Conservation (phyloP, 2,113 vertebrate genomes). For the Pionites leucogaster region DNA sequence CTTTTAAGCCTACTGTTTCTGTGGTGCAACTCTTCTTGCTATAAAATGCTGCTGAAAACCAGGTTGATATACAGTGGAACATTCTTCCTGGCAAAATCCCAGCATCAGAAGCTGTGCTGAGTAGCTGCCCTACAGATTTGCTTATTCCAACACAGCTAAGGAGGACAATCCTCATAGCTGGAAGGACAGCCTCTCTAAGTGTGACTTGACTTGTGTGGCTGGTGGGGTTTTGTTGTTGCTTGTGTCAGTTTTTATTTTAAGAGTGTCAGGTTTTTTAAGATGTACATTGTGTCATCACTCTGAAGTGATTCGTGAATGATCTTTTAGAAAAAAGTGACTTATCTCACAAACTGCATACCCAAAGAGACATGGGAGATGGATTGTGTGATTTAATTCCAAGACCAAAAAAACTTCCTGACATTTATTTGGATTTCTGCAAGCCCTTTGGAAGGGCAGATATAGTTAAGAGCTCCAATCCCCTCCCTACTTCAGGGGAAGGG, state of each 20-base stretch:
- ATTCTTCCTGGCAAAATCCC: neutral
- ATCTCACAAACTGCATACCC: neutral
- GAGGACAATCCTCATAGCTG: neutral
- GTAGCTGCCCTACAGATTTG: neutral
- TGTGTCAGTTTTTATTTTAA: neutral
- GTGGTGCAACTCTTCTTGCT: neutral
- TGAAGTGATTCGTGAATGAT: neutral
- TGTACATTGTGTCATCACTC: neutral
- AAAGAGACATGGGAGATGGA: neutral
- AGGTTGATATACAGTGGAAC: neutral
- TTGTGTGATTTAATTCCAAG: neutral
- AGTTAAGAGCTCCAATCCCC: neutral
- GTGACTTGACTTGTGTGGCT: neutral
- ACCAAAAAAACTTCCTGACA: neutral
- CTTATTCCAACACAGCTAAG: neutral
- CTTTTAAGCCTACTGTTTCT: neutral
- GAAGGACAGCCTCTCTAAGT: neutral
- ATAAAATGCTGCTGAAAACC: neutral
- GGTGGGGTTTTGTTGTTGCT: neutral
- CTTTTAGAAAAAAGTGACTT: neutral
- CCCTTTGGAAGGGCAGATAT: neutral
- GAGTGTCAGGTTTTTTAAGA: neutral
- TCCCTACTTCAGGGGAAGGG: accelerated
- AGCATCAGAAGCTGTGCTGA: neutral
- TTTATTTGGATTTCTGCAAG: neutral